Evolutionary conservation across 2,113 vertebrate genomes (phyloP), one percentile per base, ranked within the genome.

Genomic region (Ursus arctos): DNA sequence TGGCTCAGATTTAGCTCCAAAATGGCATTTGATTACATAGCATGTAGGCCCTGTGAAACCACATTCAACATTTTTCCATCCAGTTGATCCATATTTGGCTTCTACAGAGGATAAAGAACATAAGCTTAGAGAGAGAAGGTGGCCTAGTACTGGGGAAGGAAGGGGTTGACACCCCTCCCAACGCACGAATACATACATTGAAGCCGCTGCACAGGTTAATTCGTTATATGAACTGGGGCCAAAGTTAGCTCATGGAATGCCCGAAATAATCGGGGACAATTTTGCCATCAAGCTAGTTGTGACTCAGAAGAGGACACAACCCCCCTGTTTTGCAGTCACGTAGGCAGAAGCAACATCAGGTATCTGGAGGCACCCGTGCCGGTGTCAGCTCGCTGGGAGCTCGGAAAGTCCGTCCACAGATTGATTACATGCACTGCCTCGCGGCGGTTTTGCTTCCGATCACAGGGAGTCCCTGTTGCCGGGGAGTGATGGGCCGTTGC

Each of bases 1-100:
- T 14, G 99, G 99, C 63, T 99, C 99, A 0, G 99, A 99, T 97
- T 98, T 99, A 43, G 99, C 99, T 84, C 99, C 99, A 97, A 99
- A 99, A 97, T 99, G 99, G 99, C 99, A 99, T 98, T 98, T 99
- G 97, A 99, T 99, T 98, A 99, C 99, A 98, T 99, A 99, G 96
- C 99, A 99, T 98, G 99, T 99, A 2, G 99, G 99, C 0, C 99
- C 99, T 0, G 99, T 99, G 97, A 99, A 99, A 98, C 99, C 99
- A 79, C 99, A 99, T 98, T 99, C 99, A 86, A 99, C 99, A 2
- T 99, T 99, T 98, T 99, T 99, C 97, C 99, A 99, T 93, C 99
- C 99, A 0, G 99, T 99, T 97, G 99, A 99, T 97, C 99, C 99
- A 1, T 99, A 99, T 51, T 98, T 99, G 96, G 98, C 99, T 86